Conservation (phyloP, 2,888 invertebrate genomes). For the Ennomos fuscantarius region DNA sequence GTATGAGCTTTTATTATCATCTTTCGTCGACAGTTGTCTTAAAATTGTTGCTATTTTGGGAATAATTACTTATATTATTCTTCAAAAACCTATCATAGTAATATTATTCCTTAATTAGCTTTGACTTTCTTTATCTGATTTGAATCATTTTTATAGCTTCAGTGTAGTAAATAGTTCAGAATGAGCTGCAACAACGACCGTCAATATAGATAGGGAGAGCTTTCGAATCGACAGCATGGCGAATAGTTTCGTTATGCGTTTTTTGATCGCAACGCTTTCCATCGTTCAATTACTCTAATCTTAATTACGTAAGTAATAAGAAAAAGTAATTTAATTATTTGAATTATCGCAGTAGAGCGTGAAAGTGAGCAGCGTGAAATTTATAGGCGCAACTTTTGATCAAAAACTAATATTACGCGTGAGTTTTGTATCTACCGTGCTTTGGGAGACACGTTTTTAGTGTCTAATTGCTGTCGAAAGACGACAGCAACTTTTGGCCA, state of each 20-base stretch:
- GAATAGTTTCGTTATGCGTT: slow-evolving; percentile 23
- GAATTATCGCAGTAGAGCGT: background rate
- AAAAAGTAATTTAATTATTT: slow-evolving; percentile 12
- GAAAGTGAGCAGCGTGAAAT: background rate
- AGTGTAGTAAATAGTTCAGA: slow-evolving; percentile 51
- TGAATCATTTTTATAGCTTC: slow-evolving; percentile 35
- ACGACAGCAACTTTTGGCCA: too few species aligned
- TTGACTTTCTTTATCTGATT: background rate
- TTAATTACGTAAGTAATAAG: slow-evolving; percentile 6
- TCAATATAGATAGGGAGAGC: slow-evolving; percentile 2
- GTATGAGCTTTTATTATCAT: too few species aligned
- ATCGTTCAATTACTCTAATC: slow-evolving; percentile 8
- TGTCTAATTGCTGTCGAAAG: too few species aligned
- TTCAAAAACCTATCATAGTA: too few species aligned
- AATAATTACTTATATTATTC: too few species aligned
- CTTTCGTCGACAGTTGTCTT: too few species aligned
- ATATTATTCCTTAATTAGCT: too few species aligned
- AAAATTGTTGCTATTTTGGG: too few species aligned
- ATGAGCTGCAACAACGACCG: slow-evolving; percentile 4
- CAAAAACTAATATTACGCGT: background rate
- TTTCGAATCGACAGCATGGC: slow-evolving; percentile 19
- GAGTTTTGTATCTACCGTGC: too few species aligned
- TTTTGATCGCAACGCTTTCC: slow-evolving; percentile 17
- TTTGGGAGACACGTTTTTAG: too few species aligned
- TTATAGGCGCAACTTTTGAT: background rate